A percentile compares a stretch with the other conserved stretches of the same genome.
phyloP scores from a whole-genome alignment of 2,888 invertebrate species.

The Heliconius cydno region DNA sequence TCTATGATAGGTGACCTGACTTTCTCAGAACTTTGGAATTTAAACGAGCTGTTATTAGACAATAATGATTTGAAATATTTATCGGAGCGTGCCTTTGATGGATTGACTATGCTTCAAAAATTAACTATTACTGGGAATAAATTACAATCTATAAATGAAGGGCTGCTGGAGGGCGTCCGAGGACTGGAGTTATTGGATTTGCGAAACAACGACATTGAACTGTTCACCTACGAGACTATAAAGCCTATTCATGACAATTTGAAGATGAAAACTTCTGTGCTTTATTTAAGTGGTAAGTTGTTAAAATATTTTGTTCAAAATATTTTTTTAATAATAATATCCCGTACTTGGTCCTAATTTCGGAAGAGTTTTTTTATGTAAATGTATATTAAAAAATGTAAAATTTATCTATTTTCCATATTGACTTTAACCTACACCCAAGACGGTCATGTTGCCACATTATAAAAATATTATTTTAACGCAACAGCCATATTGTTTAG shows the following conservation, averaged over 20 bases:
- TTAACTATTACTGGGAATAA: conserved; percentile 90
- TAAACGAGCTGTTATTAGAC: conserved; percentile 88
- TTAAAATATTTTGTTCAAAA: background rate
- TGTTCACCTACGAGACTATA: conserved; percentile 89
- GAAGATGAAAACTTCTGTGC: conserved; percentile 80
- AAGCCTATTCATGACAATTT: conserved; percentile 90
- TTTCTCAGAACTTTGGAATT: conserved; percentile 90
- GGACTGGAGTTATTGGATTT: conserved; percentile 90
- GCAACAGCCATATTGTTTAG: conserved; percentile 54
- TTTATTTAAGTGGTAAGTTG: conserved; percentile 76
- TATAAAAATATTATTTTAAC: conserved; percentile 1
- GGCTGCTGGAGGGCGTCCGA: conserved; percentile 89
- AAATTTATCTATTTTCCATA: too few species aligned
- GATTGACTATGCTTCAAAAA: conserved; percentile 88
- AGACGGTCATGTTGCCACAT: background rate
- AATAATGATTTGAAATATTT: conserved; percentile 88
- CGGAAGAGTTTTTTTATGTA: too few species aligned
- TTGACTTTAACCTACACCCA: too few species aligned
- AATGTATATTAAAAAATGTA: too few species aligned
- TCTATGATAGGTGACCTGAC: conserved; percentile 91
- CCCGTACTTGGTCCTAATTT: too few species aligned
- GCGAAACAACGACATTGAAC: conserved; percentile 89
- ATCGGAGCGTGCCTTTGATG: conserved; percentile 90
- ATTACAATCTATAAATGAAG: conserved; percentile 87
- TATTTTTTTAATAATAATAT: background rate